phyloP scores from a whole-genome alignment of 2,797 vertebrate species.

The Merluccius polli region DNA sequence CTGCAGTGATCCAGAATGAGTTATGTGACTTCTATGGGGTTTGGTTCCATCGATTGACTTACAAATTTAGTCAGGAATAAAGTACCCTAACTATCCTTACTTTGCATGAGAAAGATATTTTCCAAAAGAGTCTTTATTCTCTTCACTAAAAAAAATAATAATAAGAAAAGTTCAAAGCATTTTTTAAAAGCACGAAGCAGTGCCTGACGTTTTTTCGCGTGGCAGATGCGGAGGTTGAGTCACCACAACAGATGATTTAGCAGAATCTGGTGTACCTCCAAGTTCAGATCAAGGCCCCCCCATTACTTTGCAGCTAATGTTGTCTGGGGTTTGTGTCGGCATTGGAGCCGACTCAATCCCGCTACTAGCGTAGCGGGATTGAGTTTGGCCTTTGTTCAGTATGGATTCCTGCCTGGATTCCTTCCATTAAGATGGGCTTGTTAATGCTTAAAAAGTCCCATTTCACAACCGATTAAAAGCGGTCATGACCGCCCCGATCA shows the following conservation, averaged over 20 bases:
- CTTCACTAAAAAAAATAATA: not conserved
- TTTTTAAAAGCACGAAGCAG: not conserved
- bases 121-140: not conserved
- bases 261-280: slow-evolving; percentile 5
- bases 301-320: not conserved
- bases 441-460: not conserved
- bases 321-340: slow-evolving; percentile 26
- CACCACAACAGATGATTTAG: slow-evolving; percentile 17
- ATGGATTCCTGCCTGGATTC: not conserved
- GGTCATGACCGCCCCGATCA: not conserved
- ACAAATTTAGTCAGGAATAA: not conserved
- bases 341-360: not conserved
- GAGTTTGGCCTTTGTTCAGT: not conserved
- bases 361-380: not conserved
- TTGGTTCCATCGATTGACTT: not conserved
- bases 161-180: not conserved
- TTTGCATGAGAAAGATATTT: not conserved
- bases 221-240: slow-evolving; percentile 25
- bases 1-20: not conserved
- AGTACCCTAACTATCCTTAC: not conserved
- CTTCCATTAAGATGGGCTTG: not conserved
- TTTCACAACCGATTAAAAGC: not conserved
- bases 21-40: not conserved
- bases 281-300: slow-evolving; percentile 11
- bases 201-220: not conserved